Base-by-base conservation (phyloP, 2,113 vertebrate species). In the Calyptommatus sinebrachiatus region DNA sequence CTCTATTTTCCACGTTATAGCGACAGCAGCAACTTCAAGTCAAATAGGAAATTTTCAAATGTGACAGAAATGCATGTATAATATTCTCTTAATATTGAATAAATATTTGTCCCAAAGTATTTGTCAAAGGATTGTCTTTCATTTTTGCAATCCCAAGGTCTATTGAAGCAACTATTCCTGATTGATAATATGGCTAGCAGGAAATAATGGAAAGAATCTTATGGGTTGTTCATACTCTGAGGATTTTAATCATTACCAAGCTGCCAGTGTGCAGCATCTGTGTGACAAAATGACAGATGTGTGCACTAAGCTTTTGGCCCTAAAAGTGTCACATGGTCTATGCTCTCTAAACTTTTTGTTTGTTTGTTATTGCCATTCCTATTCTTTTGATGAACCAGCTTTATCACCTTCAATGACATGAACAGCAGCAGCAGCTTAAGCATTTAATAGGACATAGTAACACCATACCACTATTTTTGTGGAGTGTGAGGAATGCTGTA, bases 201-300 rank as follows among this genome's bases (percentile, higher is more conserved):
- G 29, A 85, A 89, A 18, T 70, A 57, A 57, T 50, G 28, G n/a
- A 12, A 68, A 21, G n/a, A 26, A 71, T 77, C 71, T 80, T 71
- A 86, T 88, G 88, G 71, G 61, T 89, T 81, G 78, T 57, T 76
- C 69, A 81, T 2, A 63, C 77, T 83, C 61, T 84, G 83, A 71
- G 20, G 46, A 18, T 76, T 31, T 26, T 76, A 83, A 66, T 24
- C 79, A 74, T 71, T 72, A 83, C 76, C 74, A 84, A 71, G 65
- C 11, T 78, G 26, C 79, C 83, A 22, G 41, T 74, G 86, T 84
- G 82, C 46, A 79, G 24, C 1, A 1, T 68, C 46, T 85, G 8
- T 83, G 68, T 74, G 35, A 66, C 65, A 79, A 78, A 74, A 77
- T 73, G 73, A 80, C 72, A 84, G 67, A 79, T 78, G 74, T 78